Evolutionary conservation across 1,140 invertebrate genomes (phyloP), one percentile per base, ranked within the genome.

Genomic region (Monochamus saltuarius): DNA sequence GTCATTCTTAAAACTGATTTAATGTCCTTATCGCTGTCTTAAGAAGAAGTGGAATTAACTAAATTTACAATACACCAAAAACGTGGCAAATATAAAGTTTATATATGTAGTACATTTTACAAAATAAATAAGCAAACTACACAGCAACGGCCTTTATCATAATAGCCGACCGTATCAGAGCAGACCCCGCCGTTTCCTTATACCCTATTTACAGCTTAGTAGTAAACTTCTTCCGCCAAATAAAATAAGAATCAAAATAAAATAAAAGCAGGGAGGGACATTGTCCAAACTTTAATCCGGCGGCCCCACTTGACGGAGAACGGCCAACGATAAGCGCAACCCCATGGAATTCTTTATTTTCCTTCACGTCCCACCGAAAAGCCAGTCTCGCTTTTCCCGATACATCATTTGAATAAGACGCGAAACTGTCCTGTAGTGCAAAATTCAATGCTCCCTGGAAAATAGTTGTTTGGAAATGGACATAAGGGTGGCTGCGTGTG

Each of bases 241-340:
- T 67, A 67, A 67, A 67, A 67, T 67, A 59, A 67, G 65, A 64
- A 67, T 64, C 65, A 62, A 56, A 64, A 64, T 67, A 67, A 67
- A 67, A 61, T 64, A 39, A 60, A 53, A 42, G 58, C 56, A 62
- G 54, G 61, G 56, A 62, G 54, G 61, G 56, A 61, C 59, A 63
- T 61, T 58, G 49, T 61, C 59, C 62, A 54, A 59, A 64, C 54
- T 64, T 61, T 67, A 67, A 67, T 64, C 51, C 38, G 11, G 22
- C 22, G 22, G 17, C 38, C 38, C 14, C 38, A 22, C 19, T 19
- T 37, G 37, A 37, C 36, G 17, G 16, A 36, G 40, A 42, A 54
- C 37, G 37, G 19, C 17, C 36, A 22, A 16, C 17, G 51, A 54
- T 40, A 54, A 54, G 38, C 37, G 19, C 13, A 47, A 47, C 19